Percentiles rank a stretch among this genome's conserved stretches.
phyloP scores from a whole-genome alignment of 2,888 invertebrate species.

The Embidobia sp. region DNA sequence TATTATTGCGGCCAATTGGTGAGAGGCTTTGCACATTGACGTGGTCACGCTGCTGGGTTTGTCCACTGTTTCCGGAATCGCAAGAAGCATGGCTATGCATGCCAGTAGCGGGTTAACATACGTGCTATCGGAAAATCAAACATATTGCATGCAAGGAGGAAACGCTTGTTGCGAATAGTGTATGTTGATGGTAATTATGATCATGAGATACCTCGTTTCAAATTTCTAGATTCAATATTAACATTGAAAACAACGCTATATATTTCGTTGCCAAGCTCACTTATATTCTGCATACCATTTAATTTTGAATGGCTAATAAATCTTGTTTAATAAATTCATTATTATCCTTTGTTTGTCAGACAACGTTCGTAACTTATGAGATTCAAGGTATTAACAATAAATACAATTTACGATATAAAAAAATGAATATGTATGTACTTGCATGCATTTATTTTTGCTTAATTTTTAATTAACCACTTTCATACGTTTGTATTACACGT shows the following conservation, averaged over 20 bases:
- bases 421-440: too few species aligned
- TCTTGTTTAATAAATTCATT: too few species aligned
- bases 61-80: conserved; percentile 46
- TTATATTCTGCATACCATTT: background rate
- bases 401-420: too few species aligned
- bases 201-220: conserved; percentile 65
- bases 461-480: too few species aligned
- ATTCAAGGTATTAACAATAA: too few species aligned
- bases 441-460: too few species aligned
- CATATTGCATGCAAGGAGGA: conserved; percentile 59
- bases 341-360: too few species aligned
- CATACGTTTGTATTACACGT: too few species aligned
- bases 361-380: too few species aligned
- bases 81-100: conserved; percentile 51
- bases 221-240: conserved; percentile 60
- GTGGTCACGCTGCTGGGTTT: conserved; percentile 65
- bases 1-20: conserved; percentile 78
- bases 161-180: conserved; percentile 68
- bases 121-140: conserved; percentile 56
- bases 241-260: conserved; percentile 6
- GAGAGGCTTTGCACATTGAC: conserved; percentile 70
- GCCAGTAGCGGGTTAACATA: conserved; percentile 35
- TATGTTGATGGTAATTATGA: conserved; percentile 63
- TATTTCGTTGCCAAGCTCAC: background rate
- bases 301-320: conserved; percentile 3